Evolutionary conservation across 2,888 invertebrate genomes (phyloP), one percentile per base, ranked within the genome.

Genomic region (Chrysolina haemoptera): DNA sequence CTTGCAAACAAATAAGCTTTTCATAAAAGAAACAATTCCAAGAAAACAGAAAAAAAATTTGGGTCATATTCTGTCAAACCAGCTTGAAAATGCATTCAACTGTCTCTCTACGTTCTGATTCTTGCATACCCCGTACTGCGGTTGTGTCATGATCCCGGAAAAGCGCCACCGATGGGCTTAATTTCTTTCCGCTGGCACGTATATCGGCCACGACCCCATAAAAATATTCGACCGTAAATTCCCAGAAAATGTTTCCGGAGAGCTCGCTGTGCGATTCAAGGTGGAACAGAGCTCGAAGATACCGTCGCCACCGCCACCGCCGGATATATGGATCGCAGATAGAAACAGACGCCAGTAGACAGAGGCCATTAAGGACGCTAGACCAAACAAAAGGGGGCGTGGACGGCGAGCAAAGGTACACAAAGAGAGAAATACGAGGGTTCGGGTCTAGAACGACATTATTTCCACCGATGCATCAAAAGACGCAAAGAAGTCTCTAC

Each of bases 341-440:
- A 66, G 41, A 66, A 70, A 66, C 64, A 67, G 62, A 62, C 55
- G 66, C 43, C 27, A 66, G 62, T 64, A 55, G 27, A 71, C 70
- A 66, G 41, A 41, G 27, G 62, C 48, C 66, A 66, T 71, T 64
- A 70, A 46, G 65, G 63, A 71, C 66, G 71, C 66, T 53, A 71
- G 66, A 71, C 66, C 62, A 66, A 71, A 66, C 71, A 71, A 71
- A 71, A 66, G 71, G 66, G 62, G 65, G 71, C 66, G 64, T 59
- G 59, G 22, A 35, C 35, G 59, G 12, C 35, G 35, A 14, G 59
- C 35, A n/a, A 59, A 59, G 22, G 59, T 27, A 59, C 59, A 59
- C 35, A 59, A 59, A 59, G 59, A 35, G 59, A 27, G 9, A 27
- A 27, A 35, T 59, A 59, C 22, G 55, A 55, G 55, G 20, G 55